Evolutionary conservation across 1,140 invertebrate species (phyloP), one percentile per base, ranked within the genome.

Genomic region (Papilio polytes): DNA sequence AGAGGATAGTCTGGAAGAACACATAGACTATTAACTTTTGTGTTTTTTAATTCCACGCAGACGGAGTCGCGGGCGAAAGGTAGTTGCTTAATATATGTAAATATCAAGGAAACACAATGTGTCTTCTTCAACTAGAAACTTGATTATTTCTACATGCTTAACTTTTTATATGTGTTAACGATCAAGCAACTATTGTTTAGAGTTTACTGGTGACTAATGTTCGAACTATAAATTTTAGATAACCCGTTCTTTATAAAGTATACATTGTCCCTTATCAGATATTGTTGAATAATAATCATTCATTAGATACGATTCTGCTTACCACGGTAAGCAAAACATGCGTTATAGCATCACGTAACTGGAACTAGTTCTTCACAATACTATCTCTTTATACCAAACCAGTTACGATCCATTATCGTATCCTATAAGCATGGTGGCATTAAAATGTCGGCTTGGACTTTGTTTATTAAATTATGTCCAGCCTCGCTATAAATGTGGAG

Each of bases 381-480:
- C 91, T 94, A 94, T 94, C 92, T 93, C 85, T 84, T 85, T 86
- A 87, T 86, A 84, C 88, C 84, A 87, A 93, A 94, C 92, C 92
- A 90, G 92, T 94, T 95, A 92, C 91, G 91, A 91, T 87, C 85
- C 89, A 91, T 90, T 95, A 95, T 95, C 94, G 88, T 92, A 95
- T 94, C 87, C 87, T 89, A 90, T 90, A 90, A 88, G 89, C 85
- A 88, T 90, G 92, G 92, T 94, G 92, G 94, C 92, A 94, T 94
- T 95, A 95, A 95, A 94, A 90, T 84, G 91, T 93, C 91, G 86
- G 87, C 88, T 87, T 76, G 89, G 84, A 81, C 85, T 95, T 95
- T 95, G 94, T 95, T 95, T 95, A 95, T 95, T 95, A 95, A 95
- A 95, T 95, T 94, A 95, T 93, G 94, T 95, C 94, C 90, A 90